phyloP scores from a whole-genome alignment of 1,140 invertebrate genomes.

The Hypsibius dujardini region DNA sequence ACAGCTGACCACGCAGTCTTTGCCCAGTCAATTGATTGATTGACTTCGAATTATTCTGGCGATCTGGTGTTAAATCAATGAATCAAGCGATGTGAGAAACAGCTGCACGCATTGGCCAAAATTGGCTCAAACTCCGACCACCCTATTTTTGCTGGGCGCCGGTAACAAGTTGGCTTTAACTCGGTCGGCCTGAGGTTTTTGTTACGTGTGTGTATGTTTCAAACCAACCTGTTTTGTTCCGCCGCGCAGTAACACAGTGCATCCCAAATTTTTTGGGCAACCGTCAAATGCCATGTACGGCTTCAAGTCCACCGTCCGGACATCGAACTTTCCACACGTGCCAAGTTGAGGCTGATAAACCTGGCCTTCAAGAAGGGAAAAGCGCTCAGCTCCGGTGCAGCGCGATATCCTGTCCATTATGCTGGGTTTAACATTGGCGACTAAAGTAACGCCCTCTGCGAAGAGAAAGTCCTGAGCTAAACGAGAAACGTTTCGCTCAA shows the following conservation, averaged over 20 bases:
- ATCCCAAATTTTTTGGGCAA: constrained; percentile 63
- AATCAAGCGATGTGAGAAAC: too few species aligned
- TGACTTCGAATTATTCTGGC: too few species aligned
- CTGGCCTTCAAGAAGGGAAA: constrained; percentile 72
- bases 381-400: constrained; percentile 63
- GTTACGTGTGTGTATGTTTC: too few species aligned
- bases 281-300: constrained; percentile 86
- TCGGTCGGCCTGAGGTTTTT: too few species aligned
- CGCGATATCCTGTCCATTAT: constrained; percentile 65
- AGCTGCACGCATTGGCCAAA: too few species aligned
- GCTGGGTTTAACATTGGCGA: constrained; percentile 63
- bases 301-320: constrained; percentile 61
- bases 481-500: constrained; percentile 69
- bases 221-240: constrained; percentile 32
- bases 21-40: too few species aligned
- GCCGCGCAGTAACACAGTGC: constrained; percentile 72
- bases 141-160: too few species aligned
- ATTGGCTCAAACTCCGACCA: too few species aligned
- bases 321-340: constrained; percentile 64
- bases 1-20: too few species aligned
- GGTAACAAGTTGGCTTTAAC: too few species aligned
- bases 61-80: too few species aligned
- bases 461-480: constrained; percentile 67
- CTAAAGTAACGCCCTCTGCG: constrained; percentile 60
- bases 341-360: constrained; percentile 64